Evolutionary conservation across 2,113 vertebrate species (phyloP).

Genomic region (Bos javanicus): DNA sequence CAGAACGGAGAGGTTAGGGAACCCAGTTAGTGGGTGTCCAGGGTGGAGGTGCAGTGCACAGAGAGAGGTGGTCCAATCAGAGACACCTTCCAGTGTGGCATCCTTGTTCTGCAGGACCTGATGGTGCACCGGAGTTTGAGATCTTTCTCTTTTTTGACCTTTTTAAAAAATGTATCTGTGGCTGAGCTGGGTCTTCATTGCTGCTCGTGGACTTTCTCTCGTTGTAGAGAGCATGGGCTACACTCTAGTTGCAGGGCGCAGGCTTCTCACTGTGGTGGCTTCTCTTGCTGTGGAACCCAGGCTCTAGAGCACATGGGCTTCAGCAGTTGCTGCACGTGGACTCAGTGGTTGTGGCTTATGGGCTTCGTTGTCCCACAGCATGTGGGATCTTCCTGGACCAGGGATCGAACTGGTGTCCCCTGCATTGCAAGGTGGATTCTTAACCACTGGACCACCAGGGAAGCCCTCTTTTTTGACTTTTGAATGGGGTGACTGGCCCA

Average conservation of each 20-base stretch:
- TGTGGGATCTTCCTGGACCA: background rate
- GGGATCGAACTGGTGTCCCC: background rate
- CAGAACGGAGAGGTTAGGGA: background rate
- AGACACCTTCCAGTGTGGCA: background rate
- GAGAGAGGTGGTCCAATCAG: background rate
- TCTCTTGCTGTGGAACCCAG: background rate
- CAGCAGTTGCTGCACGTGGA: rapidly evolving
- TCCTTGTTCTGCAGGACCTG: background rate
- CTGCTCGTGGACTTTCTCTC: background rate
- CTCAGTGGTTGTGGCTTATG: background rate
- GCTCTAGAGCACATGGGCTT: background rate
- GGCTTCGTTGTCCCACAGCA: background rate
- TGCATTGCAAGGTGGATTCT: background rate
- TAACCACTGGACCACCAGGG: background rate
- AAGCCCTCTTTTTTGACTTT: background rate
- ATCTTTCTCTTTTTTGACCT: background rate
- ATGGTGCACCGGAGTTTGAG: too few relatives aligned
- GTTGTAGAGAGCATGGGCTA: rapidly evolving
- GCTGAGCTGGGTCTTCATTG: background rate
- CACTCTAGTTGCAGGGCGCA: background rate
- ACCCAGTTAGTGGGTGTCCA: background rate
- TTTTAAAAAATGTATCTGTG: background rate
- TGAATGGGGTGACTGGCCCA: background rate
- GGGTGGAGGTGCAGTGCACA: background rate
- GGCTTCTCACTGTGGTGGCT: background rate